Base-by-base conservation (phyloP, 2,797 vertebrate genomes). In the Chrysocyon brachyurus region DNA sequence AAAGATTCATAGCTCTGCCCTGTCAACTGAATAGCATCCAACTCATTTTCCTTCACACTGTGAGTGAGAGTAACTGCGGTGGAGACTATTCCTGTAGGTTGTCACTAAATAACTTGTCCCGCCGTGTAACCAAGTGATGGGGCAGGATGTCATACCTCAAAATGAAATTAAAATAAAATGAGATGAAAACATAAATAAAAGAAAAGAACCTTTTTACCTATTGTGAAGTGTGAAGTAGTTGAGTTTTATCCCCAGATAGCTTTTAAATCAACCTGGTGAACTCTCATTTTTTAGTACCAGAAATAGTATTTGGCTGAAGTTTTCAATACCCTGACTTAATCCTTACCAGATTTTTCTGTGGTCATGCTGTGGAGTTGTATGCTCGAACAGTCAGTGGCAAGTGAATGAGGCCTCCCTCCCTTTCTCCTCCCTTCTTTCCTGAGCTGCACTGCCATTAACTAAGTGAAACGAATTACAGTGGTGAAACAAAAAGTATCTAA, bases 111-210 rank as follows among this genome's bases (percentile, higher is more conserved):
- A 86, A 86, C n/a, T 61, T 94, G 49, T 73, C 56, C 63, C 49
- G 2, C 17, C 56, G 49, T 68, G 1, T 68, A 79, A 86, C 73
- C n/a, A 90, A 95, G 28, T n/a, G 26, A 83, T 88, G 36, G 31
- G 79, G 61, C n/a, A 86, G 54, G 24, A 70, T 84, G 68, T 84
- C 73, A 91, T 86, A 87, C 49, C 91, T 97, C 73, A 94, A 93
- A 70, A 87, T 94, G 59, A 87, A 92, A 91, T 87, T 66, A 96
- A 97, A 92, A 91, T 79, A 31, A 91, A 93, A 85, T 89, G 28
- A 63, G 66, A 90, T 82, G 63, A 91, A 97, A 92, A 90, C 86
- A 84, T 72, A 97, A 91, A 91, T 81, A 81, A 91, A 97, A 87
- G 52, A 72, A 87, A 89, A 84, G 21, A 14, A 8, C 12, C 9